Conservation (phyloP, 2,888 invertebrate species). For the Exocentrus adspersus region DNA sequence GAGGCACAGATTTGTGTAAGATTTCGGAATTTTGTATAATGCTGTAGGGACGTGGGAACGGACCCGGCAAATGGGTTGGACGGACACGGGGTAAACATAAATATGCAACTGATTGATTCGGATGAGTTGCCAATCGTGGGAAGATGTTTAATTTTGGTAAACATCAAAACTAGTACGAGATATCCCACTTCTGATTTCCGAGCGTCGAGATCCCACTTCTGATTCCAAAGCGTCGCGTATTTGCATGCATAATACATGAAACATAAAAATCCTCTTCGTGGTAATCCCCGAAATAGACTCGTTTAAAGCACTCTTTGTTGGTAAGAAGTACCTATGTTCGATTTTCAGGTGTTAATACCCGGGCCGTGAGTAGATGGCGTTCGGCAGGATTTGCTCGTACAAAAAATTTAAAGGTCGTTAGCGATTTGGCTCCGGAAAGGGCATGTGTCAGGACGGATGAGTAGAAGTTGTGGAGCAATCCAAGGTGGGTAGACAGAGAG, state of each 20-base stretch:
- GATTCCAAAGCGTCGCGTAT: neutral
- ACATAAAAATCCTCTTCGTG: constrained; percentile 15
- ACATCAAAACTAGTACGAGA: no score
- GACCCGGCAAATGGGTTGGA: constrained; percentile 42
- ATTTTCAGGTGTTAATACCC: constrained; percentile 42
- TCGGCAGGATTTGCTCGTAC: constrained; percentile 42
- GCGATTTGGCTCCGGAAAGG: constrained; percentile 4
- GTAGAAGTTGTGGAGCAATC: neutral
- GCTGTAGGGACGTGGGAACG: constrained; percentile 46
- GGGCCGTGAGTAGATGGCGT: constrained; percentile 41
- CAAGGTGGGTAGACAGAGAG: neutral
- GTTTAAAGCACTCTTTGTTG: no score
- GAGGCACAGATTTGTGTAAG: constrained; percentile 48
- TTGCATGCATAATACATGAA: constrained; percentile 13
- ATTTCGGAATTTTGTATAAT: constrained; percentile 43
- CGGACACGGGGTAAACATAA: constrained; percentile 39
- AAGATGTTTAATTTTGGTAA: no score
- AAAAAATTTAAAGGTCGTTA: constrained; percentile 30
- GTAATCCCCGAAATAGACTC: no score
- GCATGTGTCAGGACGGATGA: neutral
- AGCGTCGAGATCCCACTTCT: neutral
- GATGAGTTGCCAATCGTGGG: constrained; percentile 42
- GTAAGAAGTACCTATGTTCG: constrained; percentile 51
- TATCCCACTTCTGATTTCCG: no score
- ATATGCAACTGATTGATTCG: constrained; percentile 44